phyloP scores from a whole-genome alignment of 2,113 vertebrate species.

The Ahaetulla prasina region DNA sequence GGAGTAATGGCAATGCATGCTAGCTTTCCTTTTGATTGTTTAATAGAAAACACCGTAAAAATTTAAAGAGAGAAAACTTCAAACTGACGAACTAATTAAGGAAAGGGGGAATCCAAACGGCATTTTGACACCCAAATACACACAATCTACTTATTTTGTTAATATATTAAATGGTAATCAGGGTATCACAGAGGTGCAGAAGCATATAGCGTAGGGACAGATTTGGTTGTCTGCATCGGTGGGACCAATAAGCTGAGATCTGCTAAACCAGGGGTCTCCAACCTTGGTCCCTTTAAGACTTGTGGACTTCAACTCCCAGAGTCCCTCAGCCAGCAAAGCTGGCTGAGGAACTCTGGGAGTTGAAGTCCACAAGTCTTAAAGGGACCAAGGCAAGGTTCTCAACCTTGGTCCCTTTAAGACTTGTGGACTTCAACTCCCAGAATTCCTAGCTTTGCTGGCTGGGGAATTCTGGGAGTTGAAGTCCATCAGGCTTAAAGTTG shows the following conservation, averaged over 20 bases:
- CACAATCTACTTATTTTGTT: not conserved
- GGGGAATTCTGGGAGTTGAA: too few species aligned
- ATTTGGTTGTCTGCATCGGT: not conserved
- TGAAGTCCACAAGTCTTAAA: too few species aligned
- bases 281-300: too few species aligned
- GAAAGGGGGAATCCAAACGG: not conserved
- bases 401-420: too few species aligned
- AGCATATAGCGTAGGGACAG: not conserved
- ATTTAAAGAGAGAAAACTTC: not conserved
- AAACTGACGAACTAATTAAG: not conserved
- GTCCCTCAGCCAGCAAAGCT: too few species aligned
- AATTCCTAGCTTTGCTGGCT: too few species aligned
- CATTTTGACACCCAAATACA: not conserved
- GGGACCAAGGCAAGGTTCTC: too few species aligned
- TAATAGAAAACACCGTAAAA: not conserved
- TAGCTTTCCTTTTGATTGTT: not conserved
- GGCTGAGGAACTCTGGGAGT: too few species aligned
- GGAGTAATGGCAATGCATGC: not conserved
- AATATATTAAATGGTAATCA: not conserved
- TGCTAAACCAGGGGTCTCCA: not conserved
- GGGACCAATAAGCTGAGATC: not conserved
- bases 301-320: too few species aligned
- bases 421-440: too few species aligned
- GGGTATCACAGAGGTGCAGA: not conserved
- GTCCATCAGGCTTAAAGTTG: too few species aligned